Base-by-base conservation (phyloP, 2,888 invertebrate genomes). In the Lasius platythorax region DNA sequence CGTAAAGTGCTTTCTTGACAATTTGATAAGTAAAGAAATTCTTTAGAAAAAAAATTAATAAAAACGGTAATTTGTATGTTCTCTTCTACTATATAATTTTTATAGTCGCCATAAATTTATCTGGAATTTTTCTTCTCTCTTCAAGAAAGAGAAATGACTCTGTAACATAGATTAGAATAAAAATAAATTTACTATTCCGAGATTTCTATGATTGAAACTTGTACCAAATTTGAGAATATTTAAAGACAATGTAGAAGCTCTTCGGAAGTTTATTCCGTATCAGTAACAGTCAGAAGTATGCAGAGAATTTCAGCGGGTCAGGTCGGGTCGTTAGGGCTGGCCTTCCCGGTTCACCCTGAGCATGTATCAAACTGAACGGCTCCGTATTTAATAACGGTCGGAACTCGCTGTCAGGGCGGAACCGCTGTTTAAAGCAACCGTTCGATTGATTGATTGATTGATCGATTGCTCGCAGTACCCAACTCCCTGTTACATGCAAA, bases 251-350 rank as follows among this genome's bases (percentile, higher is more conserved):
- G 15, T 30, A 53, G 33, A 33, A 61, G 61, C 61, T 79, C 73
- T 46, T 79, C 33, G 72, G 37, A 72, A 79, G 79, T 72, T 79
- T 72, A 72, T 79, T 58, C 46, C 9, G 28, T 82, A 82, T 84
- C 79, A 61, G 87, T 83, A 90, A 87, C 91, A 85, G 87, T 87
- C 74, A 72, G 85, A 92, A 92, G 92, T 91, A 91, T 92, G 87
- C 87, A 33, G 85, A 86, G 92, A 91, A 92, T 92, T 89, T 82
- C 76, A 83, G 82, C 86, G 87, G 86, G 85, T 87, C 87, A 83
- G 87, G 68, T 82, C 75, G 84, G 90, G 87, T 89, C 91, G 90
- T 91, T 90, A 91, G 84, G 87, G 85, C 86, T 87, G 83, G 85
- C 86, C 86, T 86, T 85, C 67, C 66, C 68, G 40, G 68, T 61